Base-by-base conservation (phyloP, 2,113 vertebrate species). In the Hemiprocne comata region DNA sequence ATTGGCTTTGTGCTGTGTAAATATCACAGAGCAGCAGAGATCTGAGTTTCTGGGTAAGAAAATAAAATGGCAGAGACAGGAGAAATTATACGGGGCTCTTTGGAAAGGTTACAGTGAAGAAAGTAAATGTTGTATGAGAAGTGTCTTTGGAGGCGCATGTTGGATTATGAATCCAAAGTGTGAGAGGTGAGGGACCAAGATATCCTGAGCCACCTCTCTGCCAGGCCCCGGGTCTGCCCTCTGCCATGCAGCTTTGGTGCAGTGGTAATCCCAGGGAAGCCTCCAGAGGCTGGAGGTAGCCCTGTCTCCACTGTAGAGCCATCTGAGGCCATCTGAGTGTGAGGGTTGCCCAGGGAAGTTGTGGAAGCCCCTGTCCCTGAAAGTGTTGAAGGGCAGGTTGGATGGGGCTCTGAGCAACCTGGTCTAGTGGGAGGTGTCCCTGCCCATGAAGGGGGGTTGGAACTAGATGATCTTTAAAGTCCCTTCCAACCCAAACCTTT, bases 41-140 rank as follows among this genome's bases (percentile, higher is more conserved):
- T 28, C 44, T 12, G 61, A 42, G 36, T 60, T 77, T 71, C 0
- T 3, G 76, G n/a, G 38, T 78, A 12, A 85, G 90, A 88, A 89
- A 96, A 95, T 57, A 53, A n/a, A 61, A n/a, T 9, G 67, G 34
- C 65, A 7, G 20, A 60, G 93, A 11, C 34, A 44, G 69, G 36
- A 73, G 88, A 78, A 95, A 93, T 86, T 67, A 93, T 66, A 12
- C 58, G 28, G 31, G 79, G 83, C 57, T 86, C 85, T 75, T 38
- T 42, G 66, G 90, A 95, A 97, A 96, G 95, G 93, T 97, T 96
- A 96, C 88, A 75, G n/a, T 12, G 85, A 82, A 17, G 76, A 93
- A 85, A 85, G 93, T 85, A 95, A 97, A 96, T 94, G 90, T 90
- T 93, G 69, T 8, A 29, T 0, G 3, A 57, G 92, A 64, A 12